phyloP scores from a whole-genome alignment of 2,888 invertebrate species.

The Trissoscelio sp. region DNA sequence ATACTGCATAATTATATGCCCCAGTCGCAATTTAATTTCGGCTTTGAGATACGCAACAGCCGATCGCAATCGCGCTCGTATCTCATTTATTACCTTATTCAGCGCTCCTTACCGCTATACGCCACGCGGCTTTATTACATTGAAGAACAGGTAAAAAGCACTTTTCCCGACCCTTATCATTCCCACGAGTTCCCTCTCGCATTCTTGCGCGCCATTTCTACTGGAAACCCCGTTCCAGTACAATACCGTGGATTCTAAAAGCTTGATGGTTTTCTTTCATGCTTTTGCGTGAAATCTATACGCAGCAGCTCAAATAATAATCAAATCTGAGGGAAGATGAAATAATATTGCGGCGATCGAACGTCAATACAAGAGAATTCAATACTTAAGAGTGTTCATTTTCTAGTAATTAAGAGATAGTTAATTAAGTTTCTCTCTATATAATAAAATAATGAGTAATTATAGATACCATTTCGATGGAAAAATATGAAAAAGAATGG shows the following conservation, averaged over 20 bases:
- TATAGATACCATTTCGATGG: too few species aligned
- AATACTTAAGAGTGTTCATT: too few species aligned
- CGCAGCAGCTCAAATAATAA: constrained; percentile 9
- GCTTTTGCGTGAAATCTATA: constrained; percentile 19
- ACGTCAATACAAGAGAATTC: too few species aligned
- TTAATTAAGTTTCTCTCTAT: too few species aligned
- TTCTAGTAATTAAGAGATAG: too few species aligned
- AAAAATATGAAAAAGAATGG: too few species aligned
- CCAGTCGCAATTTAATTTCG: constrained; percentile 50
- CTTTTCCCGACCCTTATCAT: constrained; percentile 49
- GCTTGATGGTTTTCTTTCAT: constrained; percentile 31
- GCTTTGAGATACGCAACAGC: constrained; percentile 25
- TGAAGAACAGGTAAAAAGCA: constrained; percentile 55
- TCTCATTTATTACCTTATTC: constrained; percentile 63
- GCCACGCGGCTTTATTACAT: constrained; percentile 49
- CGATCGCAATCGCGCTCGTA: constrained; percentile 46
- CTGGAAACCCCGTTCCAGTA: constrained; percentile 16
- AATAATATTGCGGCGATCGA: too few species aligned
- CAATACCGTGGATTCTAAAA: constrained; percentile 29
- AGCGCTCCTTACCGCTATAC: constrained; percentile 27
- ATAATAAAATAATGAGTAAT: too few species aligned
- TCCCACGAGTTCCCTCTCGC: constrained; percentile 47
- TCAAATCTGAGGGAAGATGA: constrained; percentile 7
- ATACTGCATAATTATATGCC: constrained; percentile 46
- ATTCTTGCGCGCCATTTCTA: constrained; percentile 24